A percentile compares a stretch with the other conserved stretches of the same genome.
phyloP scores from a whole-genome alignment of 2,797 vertebrate species.

The Meda fulgida region DNA sequence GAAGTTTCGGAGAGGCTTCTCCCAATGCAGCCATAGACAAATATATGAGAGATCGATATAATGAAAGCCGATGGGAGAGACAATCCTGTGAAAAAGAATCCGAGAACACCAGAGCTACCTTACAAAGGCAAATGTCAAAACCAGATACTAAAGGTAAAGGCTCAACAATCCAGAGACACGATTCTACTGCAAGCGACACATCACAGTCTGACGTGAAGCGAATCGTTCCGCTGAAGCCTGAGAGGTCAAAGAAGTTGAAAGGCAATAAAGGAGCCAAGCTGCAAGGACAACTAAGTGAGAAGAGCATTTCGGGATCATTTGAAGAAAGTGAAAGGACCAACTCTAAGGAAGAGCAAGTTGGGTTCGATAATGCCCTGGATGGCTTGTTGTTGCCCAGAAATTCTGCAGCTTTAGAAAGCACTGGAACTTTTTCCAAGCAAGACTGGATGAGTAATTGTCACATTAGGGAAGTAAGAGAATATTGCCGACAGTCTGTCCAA shows the following conservation, averaged over 20 bases:
- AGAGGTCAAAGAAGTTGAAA: constrained; percentile 81
- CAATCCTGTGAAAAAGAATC: constrained; percentile 34
- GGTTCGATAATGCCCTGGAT: constrained; percentile 57
- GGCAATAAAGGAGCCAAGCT: constrained; percentile 68
- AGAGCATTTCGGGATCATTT: constrained; percentile 36
- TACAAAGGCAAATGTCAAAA: constrained; percentile 29
- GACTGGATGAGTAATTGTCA: constrained; percentile 36
- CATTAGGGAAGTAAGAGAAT: constrained; percentile 39
- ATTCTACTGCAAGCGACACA: constrained; percentile 62
- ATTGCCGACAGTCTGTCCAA: constrained; percentile 20
- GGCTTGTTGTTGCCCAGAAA: constrained; percentile 5
- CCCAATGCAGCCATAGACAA: constrained; percentile 53
- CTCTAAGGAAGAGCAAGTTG: constrained; percentile 58
- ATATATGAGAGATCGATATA: constrained; percentile 52
- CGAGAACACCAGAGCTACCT: constrained; percentile 22
- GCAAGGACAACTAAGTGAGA: constrained; percentile 61
- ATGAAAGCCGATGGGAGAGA: constrained; percentile 43
- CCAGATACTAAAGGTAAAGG: constrained; percentile 63
- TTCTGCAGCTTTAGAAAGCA: constrained; percentile 13
- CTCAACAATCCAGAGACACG: constrained; percentile 58
- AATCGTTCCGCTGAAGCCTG: constrained; percentile 80
- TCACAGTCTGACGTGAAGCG: constrained; percentile 69
- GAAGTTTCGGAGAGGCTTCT: constrained; percentile 50
- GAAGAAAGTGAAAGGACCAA: constrained; percentile 60
- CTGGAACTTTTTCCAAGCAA: constrained; percentile 19